Conservation (phyloP, 2,113 vertebrate species). For the Mionectes macconnelli region DNA sequence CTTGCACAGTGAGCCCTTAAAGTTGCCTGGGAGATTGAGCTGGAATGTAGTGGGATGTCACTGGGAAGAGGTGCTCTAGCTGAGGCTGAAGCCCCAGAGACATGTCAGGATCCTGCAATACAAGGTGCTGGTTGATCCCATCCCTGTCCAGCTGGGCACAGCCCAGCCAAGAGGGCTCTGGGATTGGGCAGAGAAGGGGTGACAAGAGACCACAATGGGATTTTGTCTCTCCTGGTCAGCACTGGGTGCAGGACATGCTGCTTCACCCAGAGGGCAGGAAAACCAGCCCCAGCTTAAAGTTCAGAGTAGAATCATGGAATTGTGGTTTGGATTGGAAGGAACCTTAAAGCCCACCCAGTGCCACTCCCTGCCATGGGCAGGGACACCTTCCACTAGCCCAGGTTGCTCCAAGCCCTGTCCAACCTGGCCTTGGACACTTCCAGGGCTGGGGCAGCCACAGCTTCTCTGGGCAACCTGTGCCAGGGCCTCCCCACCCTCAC, state of each 20-base stretch:
- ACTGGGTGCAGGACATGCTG: neutral
- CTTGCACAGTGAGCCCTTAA: neutral
- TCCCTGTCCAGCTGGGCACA: neutral
- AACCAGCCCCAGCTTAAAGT: neutral
- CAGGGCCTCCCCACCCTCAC: neutral
- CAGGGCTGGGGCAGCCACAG: neutral
- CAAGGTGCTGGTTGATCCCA: neutral
- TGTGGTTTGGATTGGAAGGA: neutral
- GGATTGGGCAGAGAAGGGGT: neutral
- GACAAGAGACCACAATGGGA: neutral
- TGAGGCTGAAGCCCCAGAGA: neutral
- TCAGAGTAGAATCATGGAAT: neutral
- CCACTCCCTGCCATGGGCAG: neutral
- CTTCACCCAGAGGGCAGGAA: neutral
- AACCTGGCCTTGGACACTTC: neutral
- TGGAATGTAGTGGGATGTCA: neutral
- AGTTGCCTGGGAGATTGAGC: neutral
- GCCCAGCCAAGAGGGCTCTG: neutral
- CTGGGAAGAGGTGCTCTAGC: neutral
- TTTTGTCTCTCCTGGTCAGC: neutral
- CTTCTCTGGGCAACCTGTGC: neutral
- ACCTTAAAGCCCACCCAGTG: neutral
- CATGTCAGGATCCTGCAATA: neutral
- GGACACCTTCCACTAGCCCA: neutral
- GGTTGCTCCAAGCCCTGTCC: neutral